phyloP scores from a whole-genome alignment of 2,888 invertebrate genomes.

The Rotaria macrura region DNA sequence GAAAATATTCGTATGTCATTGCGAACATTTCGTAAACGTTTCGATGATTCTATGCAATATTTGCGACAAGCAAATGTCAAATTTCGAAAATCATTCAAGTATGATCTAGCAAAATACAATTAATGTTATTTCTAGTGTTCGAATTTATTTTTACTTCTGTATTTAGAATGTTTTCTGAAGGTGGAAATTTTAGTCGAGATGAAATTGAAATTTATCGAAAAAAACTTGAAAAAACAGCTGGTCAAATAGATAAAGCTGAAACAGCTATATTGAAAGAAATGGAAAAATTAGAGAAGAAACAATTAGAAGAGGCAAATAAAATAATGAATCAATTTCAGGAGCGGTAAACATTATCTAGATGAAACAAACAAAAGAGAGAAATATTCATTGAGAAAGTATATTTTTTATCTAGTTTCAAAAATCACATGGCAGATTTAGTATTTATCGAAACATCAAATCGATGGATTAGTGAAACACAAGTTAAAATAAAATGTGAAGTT shows the following conservation, averaged over 20 bases:
- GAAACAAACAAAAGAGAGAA: too few relatives aligned
- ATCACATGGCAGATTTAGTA: conserved; percentile 48
- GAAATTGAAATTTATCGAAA: conserved; percentile 48
- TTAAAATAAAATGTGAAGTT: conserved; percentile 48
- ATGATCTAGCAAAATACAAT: conserved; percentile 35
- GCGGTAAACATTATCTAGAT: conserved; percentile 38
- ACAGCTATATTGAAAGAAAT: conserved; percentile 48
- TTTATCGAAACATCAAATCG: conserved; percentile 49
- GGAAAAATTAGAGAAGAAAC: conserved; percentile 49
- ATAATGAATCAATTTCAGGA: conserved; percentile 48
- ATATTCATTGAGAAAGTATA: too few relatives aligned
- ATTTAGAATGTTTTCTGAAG: conserved; percentile 47
- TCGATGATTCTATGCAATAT: conserved; percentile 47
- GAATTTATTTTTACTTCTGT: too few relatives aligned
- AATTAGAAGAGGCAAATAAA: conserved; percentile 46
- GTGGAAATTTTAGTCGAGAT: conserved; percentile 50
- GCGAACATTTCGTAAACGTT: conserved; percentile 45
- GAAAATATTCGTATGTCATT: conserved; percentile 44
- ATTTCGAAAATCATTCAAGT: conserved; percentile 50
- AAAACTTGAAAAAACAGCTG: conserved; percentile 45
- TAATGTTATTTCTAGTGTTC: too few relatives aligned
- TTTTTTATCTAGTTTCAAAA: conserved; percentile 42
- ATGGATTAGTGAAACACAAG: conserved; percentile 49
- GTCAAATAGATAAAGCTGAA: conserved; percentile 45
- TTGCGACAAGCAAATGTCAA: conserved; percentile 47